Evolutionary conservation across 1,140 invertebrate genomes (phyloP), one percentile per base, ranked within the genome.

Genomic region (Battus philenor): DNA sequence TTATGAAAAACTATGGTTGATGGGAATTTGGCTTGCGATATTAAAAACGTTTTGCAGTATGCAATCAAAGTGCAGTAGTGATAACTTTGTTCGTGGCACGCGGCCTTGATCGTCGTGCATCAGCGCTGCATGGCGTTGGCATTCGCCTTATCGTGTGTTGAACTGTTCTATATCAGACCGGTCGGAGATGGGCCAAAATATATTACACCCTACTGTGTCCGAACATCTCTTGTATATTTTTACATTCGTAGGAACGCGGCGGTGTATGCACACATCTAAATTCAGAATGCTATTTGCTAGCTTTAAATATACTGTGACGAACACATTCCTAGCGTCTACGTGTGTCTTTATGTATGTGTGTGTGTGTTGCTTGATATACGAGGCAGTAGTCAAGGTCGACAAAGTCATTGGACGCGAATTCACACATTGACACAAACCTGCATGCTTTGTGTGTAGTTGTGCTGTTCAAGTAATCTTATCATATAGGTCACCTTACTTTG

Each of bases 401-500:
- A 73, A 74, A 75, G 80, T 84, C 80, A 84, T 82, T 84, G 80
- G 82, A 84, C 80, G 65, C 59, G 62, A 66, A 79, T 68, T 68
- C 64, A 62, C 72, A 68, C 73, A 74, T 63, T 58, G 55, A 51
- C 44, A 59, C 54, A 48, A 50, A 11, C 43, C 49, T 54, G 57
- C 55, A 59, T 60, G 54, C 60, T 59, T 47, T 56, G 59, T 66
- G 57, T 71, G 65, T 61, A 51, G 52, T 69, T 47, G 50, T 68
- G 69, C 51, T 72, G 67, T 76, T 74, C 67, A 75, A 79, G 65
- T 79, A 77, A 80, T 85, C 76, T 85, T 85, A 85, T 85, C 80
- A 85, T 82, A 72, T 81, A 79, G 79, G 81, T 82, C 80, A 84
- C 80, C 76, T 82, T 82, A 82, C 75, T 71, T 70, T 77, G 75